phyloP scores from a whole-genome alignment of 1,140 invertebrate genomes.

The Aphis gossypii region DNA sequence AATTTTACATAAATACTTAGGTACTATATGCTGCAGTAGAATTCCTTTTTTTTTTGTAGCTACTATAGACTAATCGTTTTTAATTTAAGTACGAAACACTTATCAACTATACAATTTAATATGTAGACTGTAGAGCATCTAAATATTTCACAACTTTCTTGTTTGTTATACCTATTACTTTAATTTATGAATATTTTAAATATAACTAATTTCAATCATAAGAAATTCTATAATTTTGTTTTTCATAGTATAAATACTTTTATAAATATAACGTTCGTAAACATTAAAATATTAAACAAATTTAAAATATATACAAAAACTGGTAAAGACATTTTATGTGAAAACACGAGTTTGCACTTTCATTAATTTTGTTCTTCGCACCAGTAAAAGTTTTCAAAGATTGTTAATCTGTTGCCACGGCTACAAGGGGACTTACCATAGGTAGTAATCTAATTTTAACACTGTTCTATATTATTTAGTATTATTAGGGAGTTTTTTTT shows the following conservation, averaged over 20 bases:
- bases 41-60: too few species aligned
- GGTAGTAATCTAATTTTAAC: slow-evolving; percentile 39
- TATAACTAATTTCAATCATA: not conserved
- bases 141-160: not conserved
- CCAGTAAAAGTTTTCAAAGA: slow-evolving; percentile 24
- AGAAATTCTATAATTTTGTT: not conserved
- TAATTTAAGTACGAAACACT: too few species aligned
- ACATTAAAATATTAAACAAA: slow-evolving; percentile 7
- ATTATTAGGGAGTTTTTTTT: not conserved
- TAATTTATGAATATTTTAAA: not conserved
- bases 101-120: too few species aligned
- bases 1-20: too few species aligned
- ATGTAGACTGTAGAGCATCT: too few species aligned
- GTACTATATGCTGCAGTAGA: too few species aligned
- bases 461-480: slow-evolving; percentile 20
- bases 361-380: slow-evolving; percentile 28
- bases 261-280: not conserved
- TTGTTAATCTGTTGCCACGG: slow-evolving; percentile 15
- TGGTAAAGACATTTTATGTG: not conserved
- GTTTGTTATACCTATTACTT: not conserved
- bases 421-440: slow-evolving; percentile 8
- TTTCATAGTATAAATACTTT: not conserved
- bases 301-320: slow-evolving; percentile 7
- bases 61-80: too few species aligned
- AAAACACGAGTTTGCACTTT: slow-evolving; percentile 49